These are phyloP conservation scores for Leguminivora glycinivorella DNA, from an alignment of 1,140 invertebrate genomes.

Conservation along the genomic window DNA sequence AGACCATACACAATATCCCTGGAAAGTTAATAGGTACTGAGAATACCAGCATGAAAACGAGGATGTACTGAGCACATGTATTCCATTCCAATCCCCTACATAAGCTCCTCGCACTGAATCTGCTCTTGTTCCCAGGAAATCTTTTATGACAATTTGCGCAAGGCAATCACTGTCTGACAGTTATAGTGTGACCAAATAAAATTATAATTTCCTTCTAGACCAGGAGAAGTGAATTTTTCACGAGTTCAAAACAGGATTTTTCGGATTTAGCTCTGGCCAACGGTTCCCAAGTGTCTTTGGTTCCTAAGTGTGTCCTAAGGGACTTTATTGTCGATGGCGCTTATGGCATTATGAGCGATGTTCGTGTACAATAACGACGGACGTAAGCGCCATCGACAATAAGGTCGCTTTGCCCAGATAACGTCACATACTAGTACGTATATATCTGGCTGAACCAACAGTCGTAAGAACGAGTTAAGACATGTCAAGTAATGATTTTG, in stretches of 20 bases:
- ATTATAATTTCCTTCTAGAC: conserved; percentile 7
- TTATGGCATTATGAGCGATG: too few species aligned
- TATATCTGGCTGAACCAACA: too few species aligned
- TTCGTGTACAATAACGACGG: too few species aligned
- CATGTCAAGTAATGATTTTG: too few species aligned
- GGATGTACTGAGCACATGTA: background rate
- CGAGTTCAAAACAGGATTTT: background rate
- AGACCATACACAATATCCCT: background rate
- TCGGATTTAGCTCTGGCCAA: too few species aligned
- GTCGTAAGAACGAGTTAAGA: too few species aligned
- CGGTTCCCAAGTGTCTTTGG: too few species aligned
- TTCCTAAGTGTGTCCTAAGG: too few species aligned
- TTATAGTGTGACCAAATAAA: conserved; percentile 28
- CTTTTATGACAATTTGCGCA: conserved; percentile 7
- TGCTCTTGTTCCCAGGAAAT: conserved; percentile 8
- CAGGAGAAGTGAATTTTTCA: background rate
- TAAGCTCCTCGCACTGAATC: background rate
- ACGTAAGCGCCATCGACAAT: too few species aligned
- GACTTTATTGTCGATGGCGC: too few species aligned
- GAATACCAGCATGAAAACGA: background rate
- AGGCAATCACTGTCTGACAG: background rate
- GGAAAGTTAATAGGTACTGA: background rate
- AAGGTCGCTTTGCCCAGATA: too few species aligned
- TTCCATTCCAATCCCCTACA: background rate
- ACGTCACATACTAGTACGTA: too few species aligned